Percentiles rank a stretch among this genome's conserved stretches.
Conservation (phyloP, 2,113 vertebrate species). For the Clinocottus analis region DNA sequence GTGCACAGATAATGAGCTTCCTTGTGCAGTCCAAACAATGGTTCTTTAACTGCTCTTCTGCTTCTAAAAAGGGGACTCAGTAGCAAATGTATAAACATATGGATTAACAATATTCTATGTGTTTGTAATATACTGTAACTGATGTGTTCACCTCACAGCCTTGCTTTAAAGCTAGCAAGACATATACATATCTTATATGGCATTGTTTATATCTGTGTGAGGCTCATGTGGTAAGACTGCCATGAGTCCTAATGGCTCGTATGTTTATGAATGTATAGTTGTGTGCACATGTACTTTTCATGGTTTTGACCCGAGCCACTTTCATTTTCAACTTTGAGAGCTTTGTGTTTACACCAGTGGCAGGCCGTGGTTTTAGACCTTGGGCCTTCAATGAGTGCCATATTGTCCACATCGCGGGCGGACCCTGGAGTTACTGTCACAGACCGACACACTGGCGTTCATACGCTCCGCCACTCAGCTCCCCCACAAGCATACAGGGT, state of each 20-base stretch:
- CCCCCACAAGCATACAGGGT: no score
- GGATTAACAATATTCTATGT: background rate
- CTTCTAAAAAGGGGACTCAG: background rate
- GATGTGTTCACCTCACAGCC: background rate
- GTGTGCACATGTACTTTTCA: constrained; percentile 4
- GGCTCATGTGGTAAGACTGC: background rate
- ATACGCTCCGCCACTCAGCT: no score
- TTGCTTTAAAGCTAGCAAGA: no score
- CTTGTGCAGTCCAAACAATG: constrained; percentile 11
- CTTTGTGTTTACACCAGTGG: background rate
- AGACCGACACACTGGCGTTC: no score
- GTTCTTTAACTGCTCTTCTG: background rate
- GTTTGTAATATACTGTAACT: background rate
- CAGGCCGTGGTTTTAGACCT: no score
- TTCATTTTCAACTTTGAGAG: background rate
- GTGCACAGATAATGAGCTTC: constrained; percentile 24
- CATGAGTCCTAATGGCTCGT: background rate
- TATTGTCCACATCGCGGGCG: no score
- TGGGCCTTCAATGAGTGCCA: no score
- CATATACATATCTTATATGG: background rate
- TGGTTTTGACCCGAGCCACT: constrained; percentile 1
- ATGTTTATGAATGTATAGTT: constrained; percentile 23
- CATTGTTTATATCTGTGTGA: background rate
- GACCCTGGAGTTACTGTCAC: no score
- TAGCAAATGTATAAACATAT: background rate